A percentile compares a stretch with the other conserved stretches of the same genome.
These are phyloP conservation scores for Parnassius smintheus DNA, from an alignment of 2,888 invertebrate species.

Conservation along the genomic window DNA sequence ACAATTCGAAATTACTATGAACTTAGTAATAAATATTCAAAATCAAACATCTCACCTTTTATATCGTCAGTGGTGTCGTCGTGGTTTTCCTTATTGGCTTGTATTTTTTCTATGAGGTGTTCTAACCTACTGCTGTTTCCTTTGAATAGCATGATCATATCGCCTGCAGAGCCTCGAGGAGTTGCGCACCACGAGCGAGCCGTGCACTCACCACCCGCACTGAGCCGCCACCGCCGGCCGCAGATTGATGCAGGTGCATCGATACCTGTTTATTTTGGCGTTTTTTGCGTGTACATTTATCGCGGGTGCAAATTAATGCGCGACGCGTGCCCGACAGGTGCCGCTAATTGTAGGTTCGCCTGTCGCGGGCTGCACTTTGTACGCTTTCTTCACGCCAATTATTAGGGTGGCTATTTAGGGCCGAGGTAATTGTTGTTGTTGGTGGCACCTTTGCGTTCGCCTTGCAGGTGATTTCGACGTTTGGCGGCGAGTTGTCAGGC, in stretches of 20 bases:
- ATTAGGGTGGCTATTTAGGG: conserved; percentile 58
- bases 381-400: conserved; percentile 74
- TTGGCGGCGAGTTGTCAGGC: background rate
- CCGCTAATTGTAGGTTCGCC: conserved; percentile 69
- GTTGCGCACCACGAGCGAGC: conserved; percentile 46
- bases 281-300: conserved; percentile 68
- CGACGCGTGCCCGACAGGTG: conserved; percentile 74
- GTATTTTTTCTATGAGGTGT: conserved; percentile 92
- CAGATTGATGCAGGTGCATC: conserved; percentile 72
- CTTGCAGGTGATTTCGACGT: background rate
- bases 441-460: conserved; percentile 34
- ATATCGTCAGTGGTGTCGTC: conserved; percentile 75
- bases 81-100: conserved; percentile 90
- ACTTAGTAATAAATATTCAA: background rate
- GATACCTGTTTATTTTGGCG: conserved; percentile 71
- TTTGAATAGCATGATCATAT: conserved; percentile 90
- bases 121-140: conserved; percentile 92
- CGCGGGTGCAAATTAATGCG: conserved; percentile 73
- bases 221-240: conserved; percentile 33
- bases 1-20: no score
- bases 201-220: conserved; percentile 39
- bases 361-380: conserved; percentile 55
- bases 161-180: conserved; percentile 35
- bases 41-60: conserved; percentile 68
- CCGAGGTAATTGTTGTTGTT: conserved; percentile 53